phyloP scores from a whole-genome alignment of 2,888 invertebrate genomes.

The Charanyca ferruginea region DNA sequence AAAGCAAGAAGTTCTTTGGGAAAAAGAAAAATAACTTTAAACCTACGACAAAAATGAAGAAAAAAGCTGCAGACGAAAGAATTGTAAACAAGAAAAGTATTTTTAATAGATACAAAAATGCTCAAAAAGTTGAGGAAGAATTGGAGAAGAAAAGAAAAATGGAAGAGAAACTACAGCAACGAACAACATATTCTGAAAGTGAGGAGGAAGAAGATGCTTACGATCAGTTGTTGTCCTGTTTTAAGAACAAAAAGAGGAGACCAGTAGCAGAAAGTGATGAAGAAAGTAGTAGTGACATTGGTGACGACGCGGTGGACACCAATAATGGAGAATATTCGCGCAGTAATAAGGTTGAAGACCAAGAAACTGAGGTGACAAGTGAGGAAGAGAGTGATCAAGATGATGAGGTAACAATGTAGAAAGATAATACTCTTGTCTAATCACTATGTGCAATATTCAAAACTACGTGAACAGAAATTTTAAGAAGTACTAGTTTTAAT shows the following conservation, averaged over 20 bases:
- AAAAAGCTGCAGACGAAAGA: conserved; percentile 72
- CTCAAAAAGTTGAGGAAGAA: conserved; percentile 87
- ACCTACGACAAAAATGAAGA: conserved; percentile 74
- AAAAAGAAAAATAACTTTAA: conserved; percentile 75
- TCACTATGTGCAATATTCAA: not conserved
- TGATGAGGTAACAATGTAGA: conserved; percentile 63
- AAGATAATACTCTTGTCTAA: not conserved
- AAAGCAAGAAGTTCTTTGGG: conserved; percentile 73
- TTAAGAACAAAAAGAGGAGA: conserved; percentile 72
- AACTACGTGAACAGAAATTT: too few species aligned
- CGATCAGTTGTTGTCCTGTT: conserved; percentile 89
- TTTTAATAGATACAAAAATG: conserved; percentile 88
- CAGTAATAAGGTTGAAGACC: conserved; percentile 12
- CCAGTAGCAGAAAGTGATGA: conserved; percentile 75
- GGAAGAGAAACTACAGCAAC: conserved; percentile 79
- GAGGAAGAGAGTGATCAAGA: conserved; percentile 41
- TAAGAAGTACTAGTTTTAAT: too few species aligned
- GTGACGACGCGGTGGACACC: conserved; percentile 28
- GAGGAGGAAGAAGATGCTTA: conserved; percentile 89
- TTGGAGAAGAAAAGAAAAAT: conserved; percentile 82
- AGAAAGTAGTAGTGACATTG: conserved; percentile 64
- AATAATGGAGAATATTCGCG: conserved; percentile 8
- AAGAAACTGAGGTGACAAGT: conserved; percentile 26
- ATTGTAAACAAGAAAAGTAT: conserved; percentile 84
- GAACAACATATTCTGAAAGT: conserved; percentile 87